Evolutionary conservation across 2,888 invertebrate genomes (phyloP).

Genomic region (Eledona agricola): DNA sequence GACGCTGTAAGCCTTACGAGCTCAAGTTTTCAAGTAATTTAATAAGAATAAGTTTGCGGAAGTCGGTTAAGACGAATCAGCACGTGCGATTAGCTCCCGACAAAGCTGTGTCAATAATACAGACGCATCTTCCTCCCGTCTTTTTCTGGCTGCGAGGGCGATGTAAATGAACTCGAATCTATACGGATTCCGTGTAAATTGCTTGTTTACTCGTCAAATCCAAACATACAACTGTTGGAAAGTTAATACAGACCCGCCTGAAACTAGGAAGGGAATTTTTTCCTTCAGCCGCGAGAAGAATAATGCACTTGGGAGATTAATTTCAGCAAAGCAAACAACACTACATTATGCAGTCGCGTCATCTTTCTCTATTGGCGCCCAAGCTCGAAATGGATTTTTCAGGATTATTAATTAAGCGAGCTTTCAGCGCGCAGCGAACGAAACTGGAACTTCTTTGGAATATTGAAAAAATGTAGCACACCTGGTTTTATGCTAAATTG

Average conservation of each 20-base stretch:
- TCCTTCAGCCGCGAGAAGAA: constrained; percentile 5
- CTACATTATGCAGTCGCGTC: constrained; percentile 23
- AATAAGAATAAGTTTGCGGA: constrained; percentile 32
- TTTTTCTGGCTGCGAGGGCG: constrained; percentile 18
- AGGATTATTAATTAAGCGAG: constrained; percentile 24
- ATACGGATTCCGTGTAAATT: constrained; percentile 31
- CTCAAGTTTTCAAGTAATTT: constrained; percentile 29
- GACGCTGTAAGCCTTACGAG: constrained; percentile 9
- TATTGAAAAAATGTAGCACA: too few species aligned
- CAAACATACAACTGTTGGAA: constrained; percentile 28
- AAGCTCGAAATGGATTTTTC: constrained; percentile 15
- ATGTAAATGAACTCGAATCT: constrained; percentile 30
- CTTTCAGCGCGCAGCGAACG: too few species aligned
- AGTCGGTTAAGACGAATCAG: constrained; percentile 12
- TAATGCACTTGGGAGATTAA: constrained; percentile 27
- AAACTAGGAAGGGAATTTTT: constrained; percentile 17
- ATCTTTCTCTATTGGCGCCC: constrained; percentile 13
- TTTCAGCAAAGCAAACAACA: constrained; percentile 13
- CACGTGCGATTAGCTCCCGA: constrained; percentile 25
- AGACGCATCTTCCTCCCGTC: constrained; percentile 5
- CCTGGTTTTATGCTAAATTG: too few species aligned
- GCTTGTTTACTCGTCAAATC: constrained; percentile 34
- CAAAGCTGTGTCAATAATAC: neutral
- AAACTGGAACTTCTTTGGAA: constrained; percentile 13
- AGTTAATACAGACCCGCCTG: constrained; percentile 15